Base-by-base conservation (phyloP, 2,797 vertebrate genomes). In the Cephalopachus bancanus region DNA sequence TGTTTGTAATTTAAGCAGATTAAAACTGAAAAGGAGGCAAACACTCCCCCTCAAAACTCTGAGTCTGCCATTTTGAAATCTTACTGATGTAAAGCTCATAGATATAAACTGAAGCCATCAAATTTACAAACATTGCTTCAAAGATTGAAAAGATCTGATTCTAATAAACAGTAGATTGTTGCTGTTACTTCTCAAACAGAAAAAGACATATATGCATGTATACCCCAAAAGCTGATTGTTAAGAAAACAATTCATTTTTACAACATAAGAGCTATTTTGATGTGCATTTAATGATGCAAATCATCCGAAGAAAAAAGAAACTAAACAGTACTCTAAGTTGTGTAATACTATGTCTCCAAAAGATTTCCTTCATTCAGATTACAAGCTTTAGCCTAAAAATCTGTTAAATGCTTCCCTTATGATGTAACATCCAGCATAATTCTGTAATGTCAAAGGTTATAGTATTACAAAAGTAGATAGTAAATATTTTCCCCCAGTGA, bases 31-130 rank as follows among this genome's bases (percentile, higher is more conserved):
- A 85, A 9, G 3, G 22, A 28, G 84, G 74, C 44, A 72, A 88
- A 28, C 62, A 5, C 20, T 14, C 3, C 37, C 83, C 72, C 28
- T 74, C 22, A 67, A 87, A 95, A 37, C 51, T 88, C 72, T 88
- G 88, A 79, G 72, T 78, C 33, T 92, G 62, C 7, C 24, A n/a
- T 88, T 76, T 87, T 93, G 55, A 96, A 88, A 83, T 60, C 65
- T 26, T 89, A 8, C 17, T 57, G 24, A 75, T 17, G 6, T 30
- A 49, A 62, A 4, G 14, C 71, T 74, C 64, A 80, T 24, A 83
- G 24, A 55, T 72, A 62, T 24, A 60, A 94, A 67, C n/a, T 12
- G 20, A 89, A 59, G 57, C 33, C 51, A 81, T 37, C 20, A 76
- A 28, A 67, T 84, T 33, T 76, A 64, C 16, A 93, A 80, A 28